These are phyloP conservation scores for Bombyx huttoni DNA, from an alignment of 2,888 invertebrate genomes.

Conservation along the genomic window DNA sequence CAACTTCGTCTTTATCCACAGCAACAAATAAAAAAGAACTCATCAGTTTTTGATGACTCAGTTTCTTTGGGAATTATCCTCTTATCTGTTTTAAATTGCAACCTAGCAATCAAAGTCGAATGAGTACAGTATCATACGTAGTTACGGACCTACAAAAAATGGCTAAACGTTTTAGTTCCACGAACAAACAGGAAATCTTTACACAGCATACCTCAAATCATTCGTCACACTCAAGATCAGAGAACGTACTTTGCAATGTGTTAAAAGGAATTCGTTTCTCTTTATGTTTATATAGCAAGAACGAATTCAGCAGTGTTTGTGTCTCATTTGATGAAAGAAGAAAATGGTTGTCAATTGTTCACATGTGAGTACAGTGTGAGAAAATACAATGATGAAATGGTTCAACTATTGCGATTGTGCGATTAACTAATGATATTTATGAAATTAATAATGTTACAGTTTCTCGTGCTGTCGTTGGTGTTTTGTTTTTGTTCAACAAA, in stretches of 20 bases:
- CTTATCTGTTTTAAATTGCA: not conserved
- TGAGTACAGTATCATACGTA: not conserved
- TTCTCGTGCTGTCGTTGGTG: not conserved
- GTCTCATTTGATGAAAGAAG: too few relatives aligned
- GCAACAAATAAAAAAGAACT: too few relatives aligned
- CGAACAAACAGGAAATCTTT: constrained; percentile 4
- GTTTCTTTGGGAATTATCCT: not conserved
- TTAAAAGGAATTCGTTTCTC: too few relatives aligned
- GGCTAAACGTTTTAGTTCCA: not conserved
- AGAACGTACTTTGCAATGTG: too few relatives aligned
- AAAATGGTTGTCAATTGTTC: too few relatives aligned
- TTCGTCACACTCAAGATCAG: not conserved
- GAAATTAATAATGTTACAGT: not conserved
- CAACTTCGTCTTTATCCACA: too few relatives aligned
- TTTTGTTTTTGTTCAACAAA: not conserved
- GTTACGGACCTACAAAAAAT: not conserved
- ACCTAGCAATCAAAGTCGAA: not conserved
- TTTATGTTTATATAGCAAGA: too few relatives aligned
- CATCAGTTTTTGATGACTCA: too few relatives aligned
- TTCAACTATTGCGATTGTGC: not conserved
- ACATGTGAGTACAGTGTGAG: too few relatives aligned
- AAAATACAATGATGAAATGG: too few relatives aligned
- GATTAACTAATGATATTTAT: not conserved
- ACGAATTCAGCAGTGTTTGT: too few relatives aligned
- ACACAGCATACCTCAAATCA: not conserved